Percentiles rank a stretch among this genome's conserved stretches.
These are phyloP conservation scores for Cheilosia vulpina DNA, from an alignment of 2,888 invertebrate genomes.

Conservation along the genomic window DNA sequence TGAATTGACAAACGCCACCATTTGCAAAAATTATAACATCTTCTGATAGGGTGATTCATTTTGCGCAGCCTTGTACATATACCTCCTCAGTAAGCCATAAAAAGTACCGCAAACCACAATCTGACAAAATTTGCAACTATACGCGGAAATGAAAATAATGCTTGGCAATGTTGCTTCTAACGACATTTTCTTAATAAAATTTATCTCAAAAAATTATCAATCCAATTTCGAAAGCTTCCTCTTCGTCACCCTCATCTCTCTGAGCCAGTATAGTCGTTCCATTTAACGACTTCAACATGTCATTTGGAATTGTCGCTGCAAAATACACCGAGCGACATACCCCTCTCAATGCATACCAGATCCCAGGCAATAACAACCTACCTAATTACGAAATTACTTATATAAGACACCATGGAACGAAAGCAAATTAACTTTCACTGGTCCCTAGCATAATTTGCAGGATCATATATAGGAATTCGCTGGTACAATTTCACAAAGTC, in stretches of 20 bases:
- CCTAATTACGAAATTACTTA: conserved; percentile 58
- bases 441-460: not conserved
- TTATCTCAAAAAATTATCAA: conserved; percentile 29
- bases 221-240: conserved; percentile 29
- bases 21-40: too few species aligned
- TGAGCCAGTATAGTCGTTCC: conserved; percentile 9
- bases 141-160: too few species aligned
- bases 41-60: too few species aligned
- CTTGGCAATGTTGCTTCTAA: too few species aligned
- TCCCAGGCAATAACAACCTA: conserved; percentile 44
- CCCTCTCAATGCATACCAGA: not conserved
- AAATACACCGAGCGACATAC: conserved; percentile 1
- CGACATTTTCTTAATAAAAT: conserved; percentile 17
- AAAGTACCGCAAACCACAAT: too few species aligned
- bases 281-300: conserved; percentile 50
- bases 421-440: conserved; percentile 48
- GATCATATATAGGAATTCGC: conserved; percentile 30
- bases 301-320: conserved; percentile 27
- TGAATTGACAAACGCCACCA: too few species aligned
- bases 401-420: conserved; percentile 32
- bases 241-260: not conserved
- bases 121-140: too few species aligned
- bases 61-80: too few species aligned
- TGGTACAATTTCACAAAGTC: conserved; percentile 53
- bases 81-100: too few species aligned